Conservation (phyloP, 1,140 invertebrate species). For the Trypoxylus dichotomus region DNA sequence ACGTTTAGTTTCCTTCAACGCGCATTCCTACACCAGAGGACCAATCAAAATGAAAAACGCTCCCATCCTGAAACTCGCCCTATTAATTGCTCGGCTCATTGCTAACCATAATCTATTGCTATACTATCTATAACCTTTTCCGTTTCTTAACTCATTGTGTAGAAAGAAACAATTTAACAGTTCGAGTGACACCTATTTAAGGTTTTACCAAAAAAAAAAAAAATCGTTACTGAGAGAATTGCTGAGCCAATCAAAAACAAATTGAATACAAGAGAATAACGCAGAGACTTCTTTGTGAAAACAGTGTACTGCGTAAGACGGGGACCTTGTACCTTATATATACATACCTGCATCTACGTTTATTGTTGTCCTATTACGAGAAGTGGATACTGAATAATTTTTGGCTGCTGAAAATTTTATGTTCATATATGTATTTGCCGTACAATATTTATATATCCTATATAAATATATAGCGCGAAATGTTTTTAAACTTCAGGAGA, state of each 20-base stretch:
- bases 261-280: neutral
- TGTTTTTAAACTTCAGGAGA: conserved; percentile 38
- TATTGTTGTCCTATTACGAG: conserved; percentile 3
- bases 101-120: neutral
- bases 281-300: conserved; percentile 14
- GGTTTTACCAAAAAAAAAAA: neutral
- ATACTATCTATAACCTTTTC: neutral
- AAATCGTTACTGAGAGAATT: conserved; percentile 48
- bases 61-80: conserved; percentile 42
- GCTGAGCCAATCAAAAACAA: conserved; percentile 54
- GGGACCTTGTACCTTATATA: conserved; percentile 23
- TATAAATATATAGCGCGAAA: conserved; percentile 15
- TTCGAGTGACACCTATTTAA: conserved; percentile 12
- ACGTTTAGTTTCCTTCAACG: neutral
- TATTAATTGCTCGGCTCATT: conserved; percentile 12
- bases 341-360: conserved; percentile 10
- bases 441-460: conserved; percentile 8
- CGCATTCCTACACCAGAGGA: neutral
- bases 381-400: conserved; percentile 4
- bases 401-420: conserved; percentile 18
- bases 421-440: conserved; percentile 8
- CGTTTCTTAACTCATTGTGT: conserved; percentile 1
- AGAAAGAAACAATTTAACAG: neutral
- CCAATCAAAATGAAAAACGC: conserved; percentile 35
- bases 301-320: conserved; percentile 6